Conservation (phyloP, 1,140 invertebrate species). For the Megathymus violae region DNA sequence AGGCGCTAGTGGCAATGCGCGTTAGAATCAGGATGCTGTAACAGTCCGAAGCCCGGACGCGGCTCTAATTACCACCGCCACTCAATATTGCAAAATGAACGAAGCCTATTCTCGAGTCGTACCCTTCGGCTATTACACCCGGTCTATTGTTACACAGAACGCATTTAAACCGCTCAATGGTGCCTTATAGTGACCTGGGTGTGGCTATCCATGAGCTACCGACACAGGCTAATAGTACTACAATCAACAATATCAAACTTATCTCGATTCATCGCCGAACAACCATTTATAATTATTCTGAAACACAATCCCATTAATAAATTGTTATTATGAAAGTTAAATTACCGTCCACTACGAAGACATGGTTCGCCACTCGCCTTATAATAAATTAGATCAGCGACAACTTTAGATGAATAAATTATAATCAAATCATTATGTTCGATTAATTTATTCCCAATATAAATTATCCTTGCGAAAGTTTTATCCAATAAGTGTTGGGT, state of each 20-base stretch:
- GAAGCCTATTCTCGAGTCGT: conserved; percentile 69
- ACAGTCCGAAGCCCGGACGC: conserved; percentile 74
- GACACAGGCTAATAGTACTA: conserved; percentile 54
- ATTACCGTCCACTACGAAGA: conserved; percentile 44
- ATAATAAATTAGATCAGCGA: conserved; percentile 51
- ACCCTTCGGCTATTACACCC: conserved; percentile 74
- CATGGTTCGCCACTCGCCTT: conserved; percentile 37
- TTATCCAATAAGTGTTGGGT: conserved; percentile 13
- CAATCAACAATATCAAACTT: conserved; percentile 68
- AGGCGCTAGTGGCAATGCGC: conserved; percentile 43
- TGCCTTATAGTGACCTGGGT: conserved; percentile 72
- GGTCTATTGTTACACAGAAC: conserved; percentile 72
- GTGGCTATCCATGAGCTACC: conserved; percentile 63
- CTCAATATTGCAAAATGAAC: conserved; percentile 79
- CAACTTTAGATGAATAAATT: conserved; percentile 50
- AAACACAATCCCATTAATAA: conserved; percentile 62
- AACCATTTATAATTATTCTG: conserved; percentile 74
- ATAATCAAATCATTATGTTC: conserved; percentile 41
- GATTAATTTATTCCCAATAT: conserved; percentile 45
- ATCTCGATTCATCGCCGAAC: conserved; percentile 55
- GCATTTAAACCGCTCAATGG: conserved; percentile 69
- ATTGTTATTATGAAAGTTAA: conserved; percentile 67
- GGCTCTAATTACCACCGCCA: conserved; percentile 78
- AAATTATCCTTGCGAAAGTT: conserved; percentile 36
- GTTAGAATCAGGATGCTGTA: conserved; percentile 81